Base-by-base conservation (phyloP, 2,888 invertebrate genomes). In the Atethmia centrago region DNA sequence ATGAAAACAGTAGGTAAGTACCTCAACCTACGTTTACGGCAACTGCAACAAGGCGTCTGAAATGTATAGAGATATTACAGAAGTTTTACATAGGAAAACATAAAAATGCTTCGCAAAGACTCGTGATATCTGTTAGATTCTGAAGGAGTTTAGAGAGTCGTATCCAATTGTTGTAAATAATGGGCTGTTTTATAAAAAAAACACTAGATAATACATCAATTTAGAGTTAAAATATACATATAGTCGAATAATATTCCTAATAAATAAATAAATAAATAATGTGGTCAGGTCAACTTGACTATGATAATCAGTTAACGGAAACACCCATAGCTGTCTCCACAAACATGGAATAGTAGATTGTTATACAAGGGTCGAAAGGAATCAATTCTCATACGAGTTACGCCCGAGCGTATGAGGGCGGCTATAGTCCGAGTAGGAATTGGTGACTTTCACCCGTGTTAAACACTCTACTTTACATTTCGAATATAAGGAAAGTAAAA, bases 1-100 rank as follows among this genome's bases (percentile, higher is more conserved):
- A 89, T 86, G 90, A 83, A 88, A 89, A 88, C 89, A 85, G 88
- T 88, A 86, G 79, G 83, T 87, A 89, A 79, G 80, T 79, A 81
- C 69, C 31, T 74, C 77, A 59, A 66, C 56, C 62, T 80, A 81
- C 91, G 87, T 92, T 92, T 92, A 93, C 90, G 92, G 91, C 82
- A 76, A 86, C 74, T 77, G 40, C 75, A 77, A 84, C 82, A 80
- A 87, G 78, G 66, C 59, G n/a, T 55, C 36, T 36, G 45, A 59
- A 78, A 25, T 25, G 3, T 21, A 9, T 31, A 79, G 21, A 56
- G 16, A 51, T n/a, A 47, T 12, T 16, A 25, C 71, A 85, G 87
- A 82, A 87, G 80, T 62, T 40, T 56, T 25, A 77, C 3, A 19
- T 7, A 16, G 5, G 1, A n/a, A 28, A 59, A 45, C 12, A 14